Percentiles rank a stretch among this genome's conserved stretches.
These are phyloP conservation scores for Drosophila lacicola DNA, from an alignment of 2,888 invertebrate species.

Conservation along the genomic window DNA sequence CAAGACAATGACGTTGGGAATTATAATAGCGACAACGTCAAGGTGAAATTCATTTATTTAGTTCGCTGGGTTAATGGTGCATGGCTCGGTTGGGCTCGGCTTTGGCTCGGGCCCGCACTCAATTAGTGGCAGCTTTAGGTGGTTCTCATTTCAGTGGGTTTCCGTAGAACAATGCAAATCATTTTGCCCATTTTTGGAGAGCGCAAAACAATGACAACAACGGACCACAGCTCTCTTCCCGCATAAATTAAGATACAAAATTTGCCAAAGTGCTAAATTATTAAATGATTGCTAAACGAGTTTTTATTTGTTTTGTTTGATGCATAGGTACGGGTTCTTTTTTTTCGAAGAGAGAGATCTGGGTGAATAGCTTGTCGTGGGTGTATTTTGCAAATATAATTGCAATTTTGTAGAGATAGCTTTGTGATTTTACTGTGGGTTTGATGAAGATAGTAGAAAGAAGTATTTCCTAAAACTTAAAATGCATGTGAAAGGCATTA, in stretches of 20 bases:
- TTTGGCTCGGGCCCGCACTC: slow-evolving; percentile 23
- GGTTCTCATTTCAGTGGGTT: slow-evolving; percentile 3
- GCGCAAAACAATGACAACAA: slow-evolving; percentile 37
- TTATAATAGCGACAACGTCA: slow-evolving; percentile 62
- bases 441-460: not conserved
- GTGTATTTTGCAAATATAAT: slow-evolving; percentile 23
- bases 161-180: slow-evolving; percentile 32
- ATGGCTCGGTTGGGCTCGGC: slow-evolving; percentile 30
- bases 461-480: not conserved
- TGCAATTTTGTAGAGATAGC: slow-evolving; percentile 7
- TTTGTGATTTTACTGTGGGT: slow-evolving; percentile 2
- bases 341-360: slow-evolving; percentile 2
- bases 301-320: slow-evolving; percentile 42
- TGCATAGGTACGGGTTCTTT: slow-evolving; percentile 22
- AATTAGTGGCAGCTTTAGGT: slow-evolving; percentile 26
- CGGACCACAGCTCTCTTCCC: slow-evolving; percentile 34
- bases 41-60: slow-evolving; percentile 78
- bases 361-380: slow-evolving; percentile 18
- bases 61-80: slow-evolving; percentile 72
- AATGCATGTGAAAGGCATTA: not conserved
- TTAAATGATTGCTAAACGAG: slow-evolving; percentile 72
- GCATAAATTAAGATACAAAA: slow-evolving; percentile 63
- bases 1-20: slow-evolving; percentile 70
- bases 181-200: slow-evolving; percentile 26
- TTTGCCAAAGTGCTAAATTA: slow-evolving; percentile 74